A percentile compares a stretch with the other conserved stretches of the same genome.
Evolutionary conservation across 53 echinoderm and acorn worm species (phyloP).

Genomic region (Astropecten irregularis): DNA sequence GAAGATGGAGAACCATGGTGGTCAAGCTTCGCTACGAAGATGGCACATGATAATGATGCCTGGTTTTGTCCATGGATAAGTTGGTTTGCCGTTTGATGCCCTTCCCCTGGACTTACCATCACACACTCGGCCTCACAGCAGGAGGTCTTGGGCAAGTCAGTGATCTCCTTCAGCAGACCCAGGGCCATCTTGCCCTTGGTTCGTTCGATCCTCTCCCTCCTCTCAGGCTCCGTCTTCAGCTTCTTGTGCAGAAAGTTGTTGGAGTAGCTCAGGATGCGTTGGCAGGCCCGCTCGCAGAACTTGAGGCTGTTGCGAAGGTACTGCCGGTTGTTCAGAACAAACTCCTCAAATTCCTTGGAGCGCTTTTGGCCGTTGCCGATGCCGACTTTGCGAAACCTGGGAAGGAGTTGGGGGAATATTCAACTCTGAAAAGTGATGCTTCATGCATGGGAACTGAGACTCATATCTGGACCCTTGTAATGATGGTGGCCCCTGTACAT

Average conservation of each 20-base stretch:
- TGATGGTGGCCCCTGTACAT: too few relatives aligned
- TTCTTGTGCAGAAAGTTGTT: slow-evolving; percentile 99
- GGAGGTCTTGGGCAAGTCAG: slow-evolving; percentile 60
- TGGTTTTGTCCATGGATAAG: too few relatives aligned
- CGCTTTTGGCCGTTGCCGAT: slow-evolving; percentile 96
- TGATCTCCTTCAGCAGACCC: slow-evolving; percentile 66
- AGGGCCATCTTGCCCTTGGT: slow-evolving; percentile 74
- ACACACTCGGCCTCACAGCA: slow-evolving; percentile 92
- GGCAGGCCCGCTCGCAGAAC: slow-evolving; percentile 91
- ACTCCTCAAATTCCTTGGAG: slow-evolving; percentile 94
- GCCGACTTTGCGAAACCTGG: slow-evolving; percentile 89
- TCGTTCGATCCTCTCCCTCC: slow-evolving; percentile 69
- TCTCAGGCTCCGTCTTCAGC: slow-evolving; percentile 88
- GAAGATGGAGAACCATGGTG: too few relatives aligned
- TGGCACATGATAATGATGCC: too few relatives aligned
- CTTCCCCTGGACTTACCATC: slow-evolving; percentile 77
- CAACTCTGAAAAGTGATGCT: neutral
- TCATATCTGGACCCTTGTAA: neutral
- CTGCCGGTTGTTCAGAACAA: slow-evolving; percentile 82
- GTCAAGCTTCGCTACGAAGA: too few relatives aligned
- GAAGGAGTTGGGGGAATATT: neutral
- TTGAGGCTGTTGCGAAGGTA: slow-evolving; percentile 80
- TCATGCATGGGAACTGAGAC: neutral
- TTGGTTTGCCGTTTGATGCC: too few relatives aligned
- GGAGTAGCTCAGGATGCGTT: slow-evolving; percentile 91